phyloP scores from a whole-genome alignment of 2,888 invertebrate species.

The Erebia palarica region DNA sequence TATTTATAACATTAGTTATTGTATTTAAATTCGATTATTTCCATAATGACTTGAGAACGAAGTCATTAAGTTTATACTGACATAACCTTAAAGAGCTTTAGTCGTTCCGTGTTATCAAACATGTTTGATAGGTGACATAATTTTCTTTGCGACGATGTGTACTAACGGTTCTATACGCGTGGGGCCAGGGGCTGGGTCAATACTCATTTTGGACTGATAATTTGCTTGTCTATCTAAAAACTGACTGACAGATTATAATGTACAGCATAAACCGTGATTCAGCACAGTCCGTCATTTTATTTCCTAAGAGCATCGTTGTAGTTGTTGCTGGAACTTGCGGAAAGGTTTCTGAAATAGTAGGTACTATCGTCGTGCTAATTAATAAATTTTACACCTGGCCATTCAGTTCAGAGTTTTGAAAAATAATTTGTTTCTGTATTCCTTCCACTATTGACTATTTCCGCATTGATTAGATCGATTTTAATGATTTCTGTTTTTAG shows the following conservation, averaged over 20 bases:
- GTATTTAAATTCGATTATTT: constrained; percentile 16
- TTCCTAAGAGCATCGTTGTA: too few relatives aligned
- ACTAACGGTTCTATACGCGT: not conserved
- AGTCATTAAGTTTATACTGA: not conserved
- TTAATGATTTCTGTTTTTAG: constrained; percentile 6
- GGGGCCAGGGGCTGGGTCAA: not conserved
- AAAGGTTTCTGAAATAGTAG: too few relatives aligned
- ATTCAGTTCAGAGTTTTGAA: too few relatives aligned
- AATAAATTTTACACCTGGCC: too few relatives aligned
- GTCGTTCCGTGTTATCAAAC: not conserved
- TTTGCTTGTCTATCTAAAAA: too few relatives aligned
- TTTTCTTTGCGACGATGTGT: not conserved
- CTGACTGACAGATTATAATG: too few relatives aligned
- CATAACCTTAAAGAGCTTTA: constrained; percentile 7
- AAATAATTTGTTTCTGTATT: too few relatives aligned
- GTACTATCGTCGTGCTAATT: too few relatives aligned
- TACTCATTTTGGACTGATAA: too few relatives aligned
- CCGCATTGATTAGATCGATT: constrained; percentile 6
- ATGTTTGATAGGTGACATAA: not conserved
- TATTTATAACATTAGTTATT: constrained; percentile 14
- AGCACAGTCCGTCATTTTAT: too few relatives aligned
- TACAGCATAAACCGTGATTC: too few relatives aligned
- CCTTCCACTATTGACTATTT: not conserved
- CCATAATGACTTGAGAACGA: constrained; percentile 19
- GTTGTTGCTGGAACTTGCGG: too few relatives aligned